Percentiles rank a stretch among this genome's conserved stretches.
Conservation (phyloP, 2,113 vertebrate genomes). For the Carassius auratus region DNA sequence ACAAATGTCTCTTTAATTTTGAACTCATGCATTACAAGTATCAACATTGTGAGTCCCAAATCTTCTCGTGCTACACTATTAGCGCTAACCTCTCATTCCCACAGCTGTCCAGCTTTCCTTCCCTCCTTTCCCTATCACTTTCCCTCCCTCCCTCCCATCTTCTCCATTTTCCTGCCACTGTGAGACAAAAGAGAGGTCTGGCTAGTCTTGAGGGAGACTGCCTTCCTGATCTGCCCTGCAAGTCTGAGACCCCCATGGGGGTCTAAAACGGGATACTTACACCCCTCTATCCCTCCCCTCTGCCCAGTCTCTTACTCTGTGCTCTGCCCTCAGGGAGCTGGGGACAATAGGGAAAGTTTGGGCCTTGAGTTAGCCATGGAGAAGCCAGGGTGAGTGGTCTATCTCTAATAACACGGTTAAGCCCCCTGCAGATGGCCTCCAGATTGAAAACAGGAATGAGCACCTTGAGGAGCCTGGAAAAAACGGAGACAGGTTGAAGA, state of each 20-base stretch:
- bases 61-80: constrained; percentile 10
- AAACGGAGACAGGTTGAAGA: constrained; percentile 44
- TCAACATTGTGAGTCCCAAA: constrained; percentile 9
- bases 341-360: constrained; percentile 63
- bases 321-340: constrained; percentile 54
- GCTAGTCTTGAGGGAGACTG: constrained; percentile 55
- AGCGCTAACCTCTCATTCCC: constrained; percentile 50
- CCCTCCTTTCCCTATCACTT: constrained; percentile 48
- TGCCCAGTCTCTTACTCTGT: constrained; percentile 42
- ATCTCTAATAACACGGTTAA: constrained; percentile 75
- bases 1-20: constrained; percentile 11
- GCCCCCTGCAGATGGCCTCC: constrained; percentile 76
- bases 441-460: constrained; percentile 68
- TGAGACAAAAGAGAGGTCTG: constrained; percentile 66
- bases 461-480: constrained; percentile 52
- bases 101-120: constrained; percentile 50
- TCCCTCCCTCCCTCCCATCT: constrained; percentile 41
- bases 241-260: constrained; percentile 54
- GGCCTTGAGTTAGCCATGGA: constrained; percentile 50
- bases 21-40: constrained; percentile 1
- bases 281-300: constrained; percentile 55
- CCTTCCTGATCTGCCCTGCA: constrained; percentile 56
- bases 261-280: constrained; percentile 59
- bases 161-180: constrained; percentile 52
- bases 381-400: constrained; percentile 60